Evolutionary conservation across 2,113 vertebrate species (phyloP), one percentile per base, ranked within the genome.

Genomic region (Myotis lucifugus): DNA sequence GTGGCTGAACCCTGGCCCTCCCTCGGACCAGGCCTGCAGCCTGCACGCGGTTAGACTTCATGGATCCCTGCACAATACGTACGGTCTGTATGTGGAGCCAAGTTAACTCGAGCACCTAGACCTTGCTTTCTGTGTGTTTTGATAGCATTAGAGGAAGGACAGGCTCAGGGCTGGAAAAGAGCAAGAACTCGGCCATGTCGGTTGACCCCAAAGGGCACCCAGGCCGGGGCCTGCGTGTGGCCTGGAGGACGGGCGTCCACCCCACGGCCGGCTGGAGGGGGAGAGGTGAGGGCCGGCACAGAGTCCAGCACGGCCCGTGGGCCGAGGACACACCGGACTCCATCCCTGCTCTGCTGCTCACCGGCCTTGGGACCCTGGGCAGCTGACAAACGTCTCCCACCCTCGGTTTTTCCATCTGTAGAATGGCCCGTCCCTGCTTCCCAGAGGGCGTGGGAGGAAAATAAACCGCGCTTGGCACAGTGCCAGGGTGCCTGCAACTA

Each of bases 1-100:
- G 81, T 70, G 56, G 85, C 27, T 97, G 96, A 97, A 92, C 97
- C 83, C 96, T 1, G 93, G 94, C 77, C 96, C 86, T 73, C 87
- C 90, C 93, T 88, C 61, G 46, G 84, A 42, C 59, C 0, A 32
- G 34, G 91, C n/a, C 95, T 48, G 5, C 59, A n/a, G 91, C 67
- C 89, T 59, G 90, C 64, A 19, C 56, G 70, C 27, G 0, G 70
- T 90, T 88, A 56, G 74, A 48, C 56, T 2, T 32, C 59, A 85
- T 48, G 93, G 88, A 48, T 70, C 92, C 85, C 85, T 83, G 64
- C 78, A 88, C 61, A 76, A n/a, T 61, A 46, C 5, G 50, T 61
- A 69, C 23, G 0, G 69, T 59, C 90, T 74, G 78, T 88, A 67
- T 27, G 46, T 37, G 50, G 82, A 85, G 82, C 72, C 81, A 61